Evolutionary conservation across 30 jellyfish, hydroid and myxozoan species (phyloP), one percentile per base, ranked within the genome.

Genomic region (Aurelia coerulea): DNA sequence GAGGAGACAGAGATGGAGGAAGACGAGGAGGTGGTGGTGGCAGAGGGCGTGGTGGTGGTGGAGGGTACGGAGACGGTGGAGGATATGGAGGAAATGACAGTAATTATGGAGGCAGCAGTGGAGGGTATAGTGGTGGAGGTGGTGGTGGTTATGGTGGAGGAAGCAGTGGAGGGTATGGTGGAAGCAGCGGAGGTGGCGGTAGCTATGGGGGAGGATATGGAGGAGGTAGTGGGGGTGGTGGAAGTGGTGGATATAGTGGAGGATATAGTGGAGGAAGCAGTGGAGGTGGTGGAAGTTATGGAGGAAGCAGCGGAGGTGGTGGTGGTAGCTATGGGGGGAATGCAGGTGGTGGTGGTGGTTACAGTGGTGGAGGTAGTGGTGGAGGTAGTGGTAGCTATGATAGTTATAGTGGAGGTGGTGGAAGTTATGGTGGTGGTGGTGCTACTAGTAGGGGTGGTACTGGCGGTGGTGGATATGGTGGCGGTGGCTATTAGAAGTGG

Each of bases 1-100:
- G 90, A n/a, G 78, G 78, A 4, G 86, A 80, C 56, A 90, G 95
- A 16, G 86, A 78, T 34, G 85, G 86, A 32, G 74, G 95, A 32
- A 69, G 79, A 18, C 72, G 86, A 60, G 75, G 76, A 29, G 88
- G 76, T 69, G 89, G 95, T 42, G 73, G 82, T 15, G 83, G 80
- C 6, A 67, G 95, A 85, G 84, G 95, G 0, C 63, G 79, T 58
- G 87, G 87, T 50, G 86, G 86, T 54, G 32, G 19, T 37, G 66
- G 41, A 9, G 41, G 65, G 17, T 23, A 35, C 23, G 78, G 54
- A 16, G 78, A 35, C 37, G 12, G 63, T 35, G 78, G 58, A 37
- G 58, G 78, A 34, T n/a, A 71, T 7, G 58, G 74, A 56, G 80
- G 80, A 16, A 70, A 56, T 23, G 80, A 51, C 52, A 29, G 19